Conservation (phyloP, 2,797 vertebrate species). For the Buphagus erythrorhynchus region DNA sequence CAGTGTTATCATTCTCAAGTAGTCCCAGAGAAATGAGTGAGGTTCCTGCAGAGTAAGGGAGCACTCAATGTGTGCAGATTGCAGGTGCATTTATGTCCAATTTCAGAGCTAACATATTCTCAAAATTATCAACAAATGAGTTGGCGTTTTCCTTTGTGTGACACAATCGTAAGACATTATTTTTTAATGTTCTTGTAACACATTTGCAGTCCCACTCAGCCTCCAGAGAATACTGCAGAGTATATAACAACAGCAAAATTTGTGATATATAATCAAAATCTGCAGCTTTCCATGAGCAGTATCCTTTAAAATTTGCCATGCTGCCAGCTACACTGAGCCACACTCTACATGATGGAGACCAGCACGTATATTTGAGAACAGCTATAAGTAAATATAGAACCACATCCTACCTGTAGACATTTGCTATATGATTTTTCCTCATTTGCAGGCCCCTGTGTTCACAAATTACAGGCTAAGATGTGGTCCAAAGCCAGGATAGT, state of each 20-base stretch:
- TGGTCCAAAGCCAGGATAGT: neutral
- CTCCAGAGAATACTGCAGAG: neutral
- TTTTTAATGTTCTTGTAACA: neutral
- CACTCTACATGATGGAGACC: neutral
- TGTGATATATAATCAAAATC: neutral
- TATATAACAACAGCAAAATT: neutral
- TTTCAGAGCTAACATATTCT: neutral
- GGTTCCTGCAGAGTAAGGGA: neutral
- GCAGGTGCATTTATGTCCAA: neutral
- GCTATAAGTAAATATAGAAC: neutral
- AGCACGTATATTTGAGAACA: neutral
- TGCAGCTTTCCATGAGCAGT: neutral
- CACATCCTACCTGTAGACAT: neutral
- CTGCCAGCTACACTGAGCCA: neutral
- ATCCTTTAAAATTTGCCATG: neutral
- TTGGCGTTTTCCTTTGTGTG: neutral
- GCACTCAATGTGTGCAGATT: fast-evolving
- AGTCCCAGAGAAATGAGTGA: neutral
- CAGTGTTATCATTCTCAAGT: neutral
- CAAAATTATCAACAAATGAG: neutral
- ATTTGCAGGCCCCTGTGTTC: neutral
- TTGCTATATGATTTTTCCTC: neutral
- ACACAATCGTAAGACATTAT: neutral
- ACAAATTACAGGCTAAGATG: neutral
- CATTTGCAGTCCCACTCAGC: neutral